These are phyloP conservation scores for Connochaetes taurinus DNA, from an alignment of 2,113 vertebrate genomes.

Conservation along the genomic window DNA sequence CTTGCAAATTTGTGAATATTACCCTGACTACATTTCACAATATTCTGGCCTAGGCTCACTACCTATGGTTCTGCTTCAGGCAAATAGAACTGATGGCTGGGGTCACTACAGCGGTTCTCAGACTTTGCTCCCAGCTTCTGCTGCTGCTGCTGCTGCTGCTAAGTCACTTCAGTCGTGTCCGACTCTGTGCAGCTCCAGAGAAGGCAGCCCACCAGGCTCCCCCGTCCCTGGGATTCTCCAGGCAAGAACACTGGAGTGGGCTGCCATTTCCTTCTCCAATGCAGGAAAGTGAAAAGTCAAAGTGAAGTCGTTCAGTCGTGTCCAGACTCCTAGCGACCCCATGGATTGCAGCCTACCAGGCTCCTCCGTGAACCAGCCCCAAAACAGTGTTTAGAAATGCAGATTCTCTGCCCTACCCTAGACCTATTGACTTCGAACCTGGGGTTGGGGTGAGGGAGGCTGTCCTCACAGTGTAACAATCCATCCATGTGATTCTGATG, in stretches of 20 bases:
- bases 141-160: too few species aligned
- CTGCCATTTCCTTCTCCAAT: too few species aligned
- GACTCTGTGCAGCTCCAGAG: too few species aligned
- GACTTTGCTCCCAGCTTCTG: not conserved
- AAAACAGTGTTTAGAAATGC: not conserved
- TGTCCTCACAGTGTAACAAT: not conserved
- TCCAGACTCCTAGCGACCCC: too few species aligned
- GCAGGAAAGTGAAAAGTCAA: too few species aligned
- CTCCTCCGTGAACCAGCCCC: not conserved
- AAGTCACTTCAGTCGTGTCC: too few species aligned
- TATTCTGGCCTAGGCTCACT: not conserved
- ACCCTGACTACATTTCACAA: not conserved
- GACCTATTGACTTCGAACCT: not conserved
- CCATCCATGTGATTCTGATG: not conserved
- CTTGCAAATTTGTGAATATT: not conserved
- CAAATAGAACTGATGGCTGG: not conserved
- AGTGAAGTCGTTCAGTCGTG: too few species aligned
- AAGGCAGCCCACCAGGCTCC: too few species aligned
- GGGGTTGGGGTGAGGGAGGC: not conserved
- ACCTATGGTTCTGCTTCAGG: not conserved
- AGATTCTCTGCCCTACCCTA: not conserved
- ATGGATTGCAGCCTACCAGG: too few species aligned
- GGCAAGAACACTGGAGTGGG: too few species aligned
- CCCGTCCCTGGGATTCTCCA: too few species aligned
- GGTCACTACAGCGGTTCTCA: not conserved